phyloP scores from a whole-genome alignment of 2,113 vertebrate genomes.

The Spea bombifrons region DNA sequence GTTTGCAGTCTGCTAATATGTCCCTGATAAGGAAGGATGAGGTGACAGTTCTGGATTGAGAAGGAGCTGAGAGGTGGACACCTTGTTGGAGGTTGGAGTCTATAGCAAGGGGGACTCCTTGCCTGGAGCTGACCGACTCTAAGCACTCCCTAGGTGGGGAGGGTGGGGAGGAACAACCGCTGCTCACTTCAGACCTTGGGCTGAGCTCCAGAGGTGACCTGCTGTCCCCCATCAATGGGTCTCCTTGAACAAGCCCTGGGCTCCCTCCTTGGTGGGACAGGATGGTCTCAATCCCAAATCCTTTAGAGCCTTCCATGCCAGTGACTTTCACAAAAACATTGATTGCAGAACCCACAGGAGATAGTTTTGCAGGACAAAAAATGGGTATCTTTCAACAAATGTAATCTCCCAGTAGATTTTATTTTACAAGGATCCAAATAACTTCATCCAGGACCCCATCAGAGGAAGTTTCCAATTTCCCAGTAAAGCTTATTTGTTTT shows the following conservation, averaged over 20 bases:
- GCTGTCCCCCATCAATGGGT: conserved; percentile 80
- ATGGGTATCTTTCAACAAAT: neutral
- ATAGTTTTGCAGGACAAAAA: neutral
- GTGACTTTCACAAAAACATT: conserved; percentile 58
- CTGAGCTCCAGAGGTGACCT: conserved; percentile 91
- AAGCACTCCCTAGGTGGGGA: conserved; percentile 86
- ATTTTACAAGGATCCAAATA: neutral
- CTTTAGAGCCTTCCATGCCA: conserved; percentile 91
- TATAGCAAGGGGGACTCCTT: conserved; percentile 60
- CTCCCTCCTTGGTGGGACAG: conserved; percentile 90
- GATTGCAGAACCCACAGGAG: conserved; percentile 17
- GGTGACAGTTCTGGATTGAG: conserved; percentile 92
- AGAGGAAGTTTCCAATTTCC: neutral
- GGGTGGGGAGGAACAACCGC: conserved; percentile 85
- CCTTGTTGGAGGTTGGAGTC: conserved; percentile 82
- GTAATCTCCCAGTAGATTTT: neutral
- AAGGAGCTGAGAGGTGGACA: conserved; percentile 80
- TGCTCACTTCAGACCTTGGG: conserved; percentile 86
- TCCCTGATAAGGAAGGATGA: conserved; percentile 98
- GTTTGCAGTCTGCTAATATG: conserved; percentile 96
- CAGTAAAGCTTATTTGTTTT: neutral
- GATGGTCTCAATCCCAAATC: conserved; percentile 97
- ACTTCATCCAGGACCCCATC: neutral
- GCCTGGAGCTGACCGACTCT: conserved; percentile 67
- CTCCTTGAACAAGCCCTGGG: conserved; percentile 84